Evolutionary conservation across 2,888 invertebrate species (phyloP), one percentile per base, ranked within the genome.

Genomic region (Yponomeuta evonymella): DNA sequence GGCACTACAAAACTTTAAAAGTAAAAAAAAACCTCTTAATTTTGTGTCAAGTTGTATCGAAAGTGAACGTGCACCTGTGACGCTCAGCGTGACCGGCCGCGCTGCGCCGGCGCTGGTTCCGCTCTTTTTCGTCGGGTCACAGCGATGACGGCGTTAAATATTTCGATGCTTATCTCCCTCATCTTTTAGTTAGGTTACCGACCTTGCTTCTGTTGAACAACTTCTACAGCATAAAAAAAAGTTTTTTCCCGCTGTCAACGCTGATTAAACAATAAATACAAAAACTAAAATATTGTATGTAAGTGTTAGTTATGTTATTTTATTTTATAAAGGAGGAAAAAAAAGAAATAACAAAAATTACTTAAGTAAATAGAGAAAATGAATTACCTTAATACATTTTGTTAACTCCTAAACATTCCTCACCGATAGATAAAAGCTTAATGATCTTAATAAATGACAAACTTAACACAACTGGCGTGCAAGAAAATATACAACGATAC

Each of bases 61-160:
- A 90, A 90, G 90, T 90, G 90, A 90, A 88, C 79, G 88, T 83
- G 87, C 90, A 88, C 90, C 89, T 90, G 89, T 84, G 84, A 81
- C 83, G 23, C 29, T 65, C 29, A 65, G 43, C 65, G 65, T 87
- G 89, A 86, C 88, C 88, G 83, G 83, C 81, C 80, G 43, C 43
- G 51, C 51, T 58, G 51, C 51, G 51, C 51, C 15, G 12, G 51
- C 51, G 78, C 71, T 62, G 73, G 78, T 76, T 80, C 81, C 79
- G 80, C 80, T 81, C 80, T 82, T 86, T 83, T 83, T 85, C 81
- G 81, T 78, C 84, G 78, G 87, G 86, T 88, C 87, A 87, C 87
- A 81, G 83, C 85, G 84, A 83, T 87, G 85, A 75, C 65, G 65
- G 65, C 65, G 33, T 65, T 58, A 58, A 58, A 58, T 15, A 58